Percentiles rank a stretch among this genome's conserved stretches.
Evolutionary conservation across 2,797 vertebrate species (phyloP).

Genomic region (Passerculus sandwichensis): DNA sequence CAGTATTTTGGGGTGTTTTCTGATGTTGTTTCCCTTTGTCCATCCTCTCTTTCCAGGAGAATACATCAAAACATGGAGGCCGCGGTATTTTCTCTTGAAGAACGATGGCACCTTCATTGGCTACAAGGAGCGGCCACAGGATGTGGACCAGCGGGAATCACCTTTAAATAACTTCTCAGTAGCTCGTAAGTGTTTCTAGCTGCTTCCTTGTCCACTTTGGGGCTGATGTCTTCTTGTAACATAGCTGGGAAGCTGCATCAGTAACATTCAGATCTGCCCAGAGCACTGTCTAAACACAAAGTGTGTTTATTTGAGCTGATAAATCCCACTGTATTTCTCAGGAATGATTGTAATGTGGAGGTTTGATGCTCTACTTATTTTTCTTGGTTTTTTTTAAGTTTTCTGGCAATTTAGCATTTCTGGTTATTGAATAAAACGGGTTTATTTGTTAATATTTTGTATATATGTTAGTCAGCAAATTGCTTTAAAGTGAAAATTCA

Average conservation of each 20-base stretch:
- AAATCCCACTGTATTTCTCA: neutral
- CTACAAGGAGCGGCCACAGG: constrained; percentile 96
- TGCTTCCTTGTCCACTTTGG: neutral
- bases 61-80: constrained; percentile 98
- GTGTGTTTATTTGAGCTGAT: neutral
- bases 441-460: constrained; percentile 3
- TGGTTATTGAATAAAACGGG: neutral
- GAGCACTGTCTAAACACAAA: accelerated
- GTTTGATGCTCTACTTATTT: neutral
- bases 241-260: neutral
- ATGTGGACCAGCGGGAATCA: constrained; percentile 93
- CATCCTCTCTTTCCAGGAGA: constrained; percentile 81
- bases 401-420: neutral
- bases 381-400: neutral
- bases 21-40: neutral
- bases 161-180: constrained; percentile 99
- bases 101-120: constrained; percentile 96
- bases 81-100: constrained; percentile 94
- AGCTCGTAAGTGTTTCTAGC: constrained; percentile 87
- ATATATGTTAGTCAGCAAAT: neutral
- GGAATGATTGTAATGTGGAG: neutral
- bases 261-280: neutral
- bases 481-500: neutral
- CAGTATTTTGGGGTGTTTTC: neutral
- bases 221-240: neutral